A percentile compares a stretch with the other conserved stretches of the same genome.
phyloP scores from a whole-genome alignment of 1,140 invertebrate genomes.

The Berghia stephanieae region DNA sequence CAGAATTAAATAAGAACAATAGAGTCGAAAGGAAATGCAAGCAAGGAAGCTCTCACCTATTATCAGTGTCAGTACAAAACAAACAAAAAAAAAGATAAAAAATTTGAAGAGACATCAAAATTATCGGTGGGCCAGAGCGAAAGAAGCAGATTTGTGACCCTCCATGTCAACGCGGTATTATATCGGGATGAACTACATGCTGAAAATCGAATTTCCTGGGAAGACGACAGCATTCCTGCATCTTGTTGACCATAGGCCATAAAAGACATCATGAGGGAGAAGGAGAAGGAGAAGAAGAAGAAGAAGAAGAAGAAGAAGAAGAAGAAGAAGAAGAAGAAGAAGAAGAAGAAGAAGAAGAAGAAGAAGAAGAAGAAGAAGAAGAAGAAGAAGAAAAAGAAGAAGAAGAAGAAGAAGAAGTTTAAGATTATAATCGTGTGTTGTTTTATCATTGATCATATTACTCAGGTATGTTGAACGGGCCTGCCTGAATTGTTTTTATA shows the following conservation, averaged over 20 bases:
- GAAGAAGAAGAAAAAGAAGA: not conserved
- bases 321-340: not conserved
- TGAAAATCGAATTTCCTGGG: no score
- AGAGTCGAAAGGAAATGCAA: no score
- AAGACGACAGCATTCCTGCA: no score
- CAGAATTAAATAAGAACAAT: no score
- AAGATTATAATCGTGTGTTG: no score
- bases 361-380: not conserved
- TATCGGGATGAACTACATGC: not conserved
- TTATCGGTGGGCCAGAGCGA: not conserved
- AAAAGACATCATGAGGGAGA: not conserved
- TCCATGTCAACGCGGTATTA: not conserved
- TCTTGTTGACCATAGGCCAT: no score
- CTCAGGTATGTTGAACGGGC: no score
- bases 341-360: not conserved
- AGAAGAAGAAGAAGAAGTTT: not conserved
- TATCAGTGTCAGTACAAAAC: no score
- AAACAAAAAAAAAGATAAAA: no score
- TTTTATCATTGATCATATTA: no score
- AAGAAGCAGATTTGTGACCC: not conserved
- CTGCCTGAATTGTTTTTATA: no score
- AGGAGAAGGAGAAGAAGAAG: not conserved
- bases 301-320: not conserved
- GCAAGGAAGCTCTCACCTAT: no score
- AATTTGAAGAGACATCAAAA: not conserved